Conservation (phyloP, 2,888 invertebrate genomes). For the Physocephala rufipes region DNA sequence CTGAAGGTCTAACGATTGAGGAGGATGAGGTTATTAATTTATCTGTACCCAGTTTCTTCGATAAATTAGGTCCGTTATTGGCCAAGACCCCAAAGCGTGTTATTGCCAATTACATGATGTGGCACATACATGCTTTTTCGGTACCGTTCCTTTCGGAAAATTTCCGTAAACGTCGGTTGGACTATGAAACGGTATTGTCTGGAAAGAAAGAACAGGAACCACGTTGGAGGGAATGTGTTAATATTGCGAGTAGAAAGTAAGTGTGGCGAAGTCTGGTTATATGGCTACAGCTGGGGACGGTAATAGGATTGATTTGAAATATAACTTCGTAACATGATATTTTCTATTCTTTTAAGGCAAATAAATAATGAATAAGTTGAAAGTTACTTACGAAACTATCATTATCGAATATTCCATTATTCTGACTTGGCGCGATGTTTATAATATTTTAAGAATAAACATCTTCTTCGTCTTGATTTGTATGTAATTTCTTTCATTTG, state of each 20-base stretch:
- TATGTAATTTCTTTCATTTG: too few relatives aligned
- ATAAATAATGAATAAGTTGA: too few relatives aligned
- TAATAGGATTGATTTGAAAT: slow-evolving; percentile 62
- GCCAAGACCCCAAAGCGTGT: slow-evolving; percentile 71
- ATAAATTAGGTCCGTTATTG: slow-evolving; percentile 74
- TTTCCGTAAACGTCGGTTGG: slow-evolving; percentile 79
- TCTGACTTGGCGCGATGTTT: too few relatives aligned
- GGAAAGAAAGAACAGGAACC: slow-evolving; percentile 87
- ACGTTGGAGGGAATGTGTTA: slow-evolving; percentile 92
- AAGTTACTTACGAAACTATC: not conserved
- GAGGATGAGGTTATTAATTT: slow-evolving; percentile 83
- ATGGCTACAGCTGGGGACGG: slow-evolving; percentile 81
- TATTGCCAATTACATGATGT: slow-evolving; percentile 91
- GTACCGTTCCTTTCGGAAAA: slow-evolving; percentile 83
- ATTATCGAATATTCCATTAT: too few relatives aligned
- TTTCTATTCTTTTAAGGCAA: not conserved
- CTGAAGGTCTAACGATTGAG: slow-evolving; percentile 71
- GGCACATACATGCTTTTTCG: slow-evolving; percentile 86
- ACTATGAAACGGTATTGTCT: slow-evolving; percentile 82
- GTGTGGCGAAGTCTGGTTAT: slow-evolving; percentile 75
- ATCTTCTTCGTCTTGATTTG: too few relatives aligned
- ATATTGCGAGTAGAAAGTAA: slow-evolving; percentile 80
- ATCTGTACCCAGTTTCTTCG: slow-evolving; percentile 85
- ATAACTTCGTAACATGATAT: not conserved
- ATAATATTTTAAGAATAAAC: too few relatives aligned